Evolutionary conservation across 2,888 invertebrate genomes (phyloP).

Genomic region (Panopea generosa): DNA sequence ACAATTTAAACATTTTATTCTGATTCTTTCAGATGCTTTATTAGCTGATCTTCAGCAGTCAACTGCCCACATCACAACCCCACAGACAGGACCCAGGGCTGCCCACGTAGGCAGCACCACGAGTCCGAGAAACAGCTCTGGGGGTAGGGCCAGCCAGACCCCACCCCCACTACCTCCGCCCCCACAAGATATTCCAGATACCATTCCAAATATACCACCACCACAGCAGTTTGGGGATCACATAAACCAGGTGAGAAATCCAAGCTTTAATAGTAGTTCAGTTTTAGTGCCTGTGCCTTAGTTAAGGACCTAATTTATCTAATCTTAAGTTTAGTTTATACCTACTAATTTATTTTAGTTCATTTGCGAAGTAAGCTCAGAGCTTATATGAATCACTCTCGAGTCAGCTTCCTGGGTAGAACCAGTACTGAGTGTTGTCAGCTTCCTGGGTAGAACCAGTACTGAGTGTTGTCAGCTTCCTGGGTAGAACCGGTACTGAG

Average conservation of each 20-base stretch:
- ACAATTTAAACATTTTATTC: too few relatives aligned
- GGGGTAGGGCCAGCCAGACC: constrained; percentile 62
- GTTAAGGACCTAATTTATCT: too few relatives aligned
- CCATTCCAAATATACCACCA: constrained; percentile 72
- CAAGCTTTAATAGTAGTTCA: neutral
- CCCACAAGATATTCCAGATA: constrained; percentile 77
- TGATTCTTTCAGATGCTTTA: constrained; percentile 95
- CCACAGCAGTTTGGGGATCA: constrained; percentile 70
- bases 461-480: too few relatives aligned
- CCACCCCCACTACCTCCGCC: constrained; percentile 82
- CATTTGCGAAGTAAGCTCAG: too few relatives aligned
- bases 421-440: too few relatives aligned
- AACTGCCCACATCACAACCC: constrained; percentile 89
- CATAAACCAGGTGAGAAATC: constrained; percentile 42
- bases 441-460: too few relatives aligned
- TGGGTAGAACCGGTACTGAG: too few relatives aligned
- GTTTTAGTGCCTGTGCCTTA: too few relatives aligned
- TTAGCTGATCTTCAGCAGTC: constrained; percentile 96
- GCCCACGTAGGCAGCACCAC: constrained; percentile 8
- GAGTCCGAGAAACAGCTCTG: constrained; percentile 24
- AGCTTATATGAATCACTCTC: too few relatives aligned
- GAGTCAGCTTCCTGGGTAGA: too few relatives aligned
- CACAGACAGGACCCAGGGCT: constrained; percentile 36
- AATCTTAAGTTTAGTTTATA: too few relatives aligned
- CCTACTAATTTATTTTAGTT: too few relatives aligned